A percentile compares a stretch with the other conserved stretches of the same genome.
Conservation (phyloP, 35 echinoderm and acorn worm species). For the Heliocidaris tuberculata region DNA sequence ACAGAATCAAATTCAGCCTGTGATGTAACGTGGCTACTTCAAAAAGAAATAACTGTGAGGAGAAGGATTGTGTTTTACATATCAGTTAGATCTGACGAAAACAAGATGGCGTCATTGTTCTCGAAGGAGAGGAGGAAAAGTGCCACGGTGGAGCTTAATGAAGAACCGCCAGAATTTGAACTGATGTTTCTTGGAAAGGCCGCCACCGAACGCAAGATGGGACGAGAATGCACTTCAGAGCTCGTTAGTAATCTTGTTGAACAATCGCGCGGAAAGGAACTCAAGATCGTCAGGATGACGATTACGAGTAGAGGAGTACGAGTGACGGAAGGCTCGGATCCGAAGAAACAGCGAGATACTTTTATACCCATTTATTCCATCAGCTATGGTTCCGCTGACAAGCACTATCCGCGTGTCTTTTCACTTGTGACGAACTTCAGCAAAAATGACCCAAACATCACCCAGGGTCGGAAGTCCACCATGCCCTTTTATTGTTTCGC, state of each 20-base stretch:
- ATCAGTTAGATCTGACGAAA: neutral
- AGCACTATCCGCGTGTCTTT: conserved; percentile 73
- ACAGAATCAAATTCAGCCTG: neutral
- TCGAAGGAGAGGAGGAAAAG: conserved; percentile 42
- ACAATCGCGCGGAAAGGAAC: conserved; percentile 56
- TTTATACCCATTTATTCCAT: conserved; percentile 93
- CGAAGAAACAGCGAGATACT: conserved; percentile 53
- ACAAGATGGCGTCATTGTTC: conserved; percentile 50
- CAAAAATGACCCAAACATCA: conserved; percentile 40
- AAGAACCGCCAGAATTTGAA: conserved; percentile 72
- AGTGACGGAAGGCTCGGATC: conserved; percentile 74
- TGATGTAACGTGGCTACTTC: neutral
- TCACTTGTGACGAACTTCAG: conserved; percentile 81
- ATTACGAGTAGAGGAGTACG: conserved; percentile 75
- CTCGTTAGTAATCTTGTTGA: conserved; percentile 62
- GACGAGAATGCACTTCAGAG: conserved; percentile 64
- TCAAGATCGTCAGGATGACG: conserved; percentile 67
- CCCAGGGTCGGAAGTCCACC: neutral
- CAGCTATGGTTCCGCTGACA: conserved; percentile 85
- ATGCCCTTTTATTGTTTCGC: conserved; percentile 75
- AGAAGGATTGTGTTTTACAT: neutral
- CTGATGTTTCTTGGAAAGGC: conserved; percentile 73
- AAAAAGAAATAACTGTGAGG: neutral
- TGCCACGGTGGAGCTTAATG: conserved; percentile 65
- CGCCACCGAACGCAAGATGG: conserved; percentile 64